These are phyloP conservation scores for Mormyrus iriodes DNA, from an alignment of 2,113 vertebrate species.

Conservation along the genomic window DNA sequence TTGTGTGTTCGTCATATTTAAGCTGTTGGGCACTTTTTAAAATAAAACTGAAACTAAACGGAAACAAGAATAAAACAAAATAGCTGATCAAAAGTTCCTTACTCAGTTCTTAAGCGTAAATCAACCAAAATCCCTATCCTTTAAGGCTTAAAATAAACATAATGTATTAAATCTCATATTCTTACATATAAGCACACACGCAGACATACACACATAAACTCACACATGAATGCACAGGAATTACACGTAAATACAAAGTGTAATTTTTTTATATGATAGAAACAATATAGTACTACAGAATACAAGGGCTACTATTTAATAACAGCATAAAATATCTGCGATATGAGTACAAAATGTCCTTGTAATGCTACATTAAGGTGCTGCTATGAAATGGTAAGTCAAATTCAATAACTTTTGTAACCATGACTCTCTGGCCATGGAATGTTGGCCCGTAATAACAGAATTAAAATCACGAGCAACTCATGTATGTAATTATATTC, in stretches of 20 bases:
- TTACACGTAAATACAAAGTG: not conserved
- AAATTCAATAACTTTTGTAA: not conserved
- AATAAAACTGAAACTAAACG: not conserved
- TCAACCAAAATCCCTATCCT: not conserved
- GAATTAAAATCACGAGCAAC: not conserved
- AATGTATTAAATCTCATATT: not conserved
- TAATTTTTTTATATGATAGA: not conserved
- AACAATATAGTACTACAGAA: not conserved
- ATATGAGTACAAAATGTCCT: slow-evolving; percentile 13
- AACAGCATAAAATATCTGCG: slow-evolving; percentile 7
- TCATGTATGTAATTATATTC: not conserved
- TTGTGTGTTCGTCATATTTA: not conserved
- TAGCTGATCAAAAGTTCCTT: not conserved
- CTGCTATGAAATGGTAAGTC: slow-evolving; percentile 15
- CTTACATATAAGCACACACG: not conserved
- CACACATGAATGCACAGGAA: not conserved
- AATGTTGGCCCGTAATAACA: not conserved
- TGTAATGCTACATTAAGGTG: slow-evolving; percentile 25
- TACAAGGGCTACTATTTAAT: slow-evolving; percentile 11
- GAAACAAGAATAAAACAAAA: not conserved
- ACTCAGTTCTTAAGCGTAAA: not conserved
- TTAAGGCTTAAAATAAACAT: not conserved
- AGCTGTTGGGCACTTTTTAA: not conserved
- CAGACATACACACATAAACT: not conserved
- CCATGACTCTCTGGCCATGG: not conserved